A percentile compares a stretch with the other conserved stretches of the same genome.
Evolutionary conservation across 1,140 invertebrate genomes (phyloP).

Genomic region (Hylaeus anthracinus): DNA sequence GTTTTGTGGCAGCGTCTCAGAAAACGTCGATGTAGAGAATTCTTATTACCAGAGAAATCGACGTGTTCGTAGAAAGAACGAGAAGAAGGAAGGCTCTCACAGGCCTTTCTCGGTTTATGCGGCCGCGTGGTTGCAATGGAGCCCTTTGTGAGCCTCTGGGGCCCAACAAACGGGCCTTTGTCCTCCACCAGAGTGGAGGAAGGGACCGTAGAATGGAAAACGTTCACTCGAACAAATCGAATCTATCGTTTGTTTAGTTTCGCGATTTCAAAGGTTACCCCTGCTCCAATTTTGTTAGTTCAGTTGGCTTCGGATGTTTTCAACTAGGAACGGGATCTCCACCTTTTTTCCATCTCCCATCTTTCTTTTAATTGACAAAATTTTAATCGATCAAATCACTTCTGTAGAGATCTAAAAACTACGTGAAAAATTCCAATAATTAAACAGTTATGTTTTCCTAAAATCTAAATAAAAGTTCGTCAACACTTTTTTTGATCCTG

Average conservation of each 20-base stretch:
- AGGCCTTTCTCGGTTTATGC: slow-evolving; percentile 23
- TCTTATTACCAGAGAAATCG: slow-evolving; percentile 27
- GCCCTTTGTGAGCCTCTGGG: slow-evolving; percentile 62
- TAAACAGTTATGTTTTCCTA: no score
- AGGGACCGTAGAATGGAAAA: slow-evolving; percentile 59
- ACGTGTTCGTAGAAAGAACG: slow-evolving; percentile 36
- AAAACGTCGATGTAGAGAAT: slow-evolving; percentile 32
- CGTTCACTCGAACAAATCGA: slow-evolving; percentile 61
- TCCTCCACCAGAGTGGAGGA: slow-evolving; percentile 50
- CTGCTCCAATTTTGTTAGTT: slow-evolving; percentile 27
- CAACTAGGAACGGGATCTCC: background rate
- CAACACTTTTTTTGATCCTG: no score
- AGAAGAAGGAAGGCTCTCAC: slow-evolving; percentile 11
- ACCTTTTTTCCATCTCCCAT: background rate
- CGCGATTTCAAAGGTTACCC: slow-evolving; percentile 49
- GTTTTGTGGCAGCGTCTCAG: background rate
- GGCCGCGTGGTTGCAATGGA: slow-evolving; percentile 60
- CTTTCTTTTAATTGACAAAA: background rate
- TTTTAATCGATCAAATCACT: background rate
- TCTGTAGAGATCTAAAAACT: no score
- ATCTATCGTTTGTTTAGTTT: slow-evolving; percentile 74
- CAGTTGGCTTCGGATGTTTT: slow-evolving; percentile 13
- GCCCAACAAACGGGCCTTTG: slow-evolving; percentile 70
- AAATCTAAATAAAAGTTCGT: no score
- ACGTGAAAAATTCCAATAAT: no score